Conservation (phyloP, 2,888 invertebrate species). For the Penaeus monodon region DNA sequence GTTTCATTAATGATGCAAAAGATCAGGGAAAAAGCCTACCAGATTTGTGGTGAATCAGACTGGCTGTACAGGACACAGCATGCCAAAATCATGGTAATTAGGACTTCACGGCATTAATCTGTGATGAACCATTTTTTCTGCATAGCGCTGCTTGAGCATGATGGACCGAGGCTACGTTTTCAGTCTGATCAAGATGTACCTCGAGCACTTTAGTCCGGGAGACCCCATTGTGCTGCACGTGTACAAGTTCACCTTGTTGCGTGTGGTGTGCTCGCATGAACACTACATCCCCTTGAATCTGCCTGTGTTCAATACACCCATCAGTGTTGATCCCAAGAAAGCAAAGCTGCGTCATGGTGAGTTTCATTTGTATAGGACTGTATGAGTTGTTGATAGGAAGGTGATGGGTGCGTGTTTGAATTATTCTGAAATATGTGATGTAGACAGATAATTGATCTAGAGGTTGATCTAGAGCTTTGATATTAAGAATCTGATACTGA, state of each 20-base stretch:
- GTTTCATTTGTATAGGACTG: background rate
- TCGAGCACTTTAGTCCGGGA: slow-evolving; percentile 86
- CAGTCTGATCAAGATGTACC: slow-evolving; percentile 85
- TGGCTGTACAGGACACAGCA: too few relatives aligned
- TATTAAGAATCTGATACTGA: background rate
- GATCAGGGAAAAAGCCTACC: too few relatives aligned
- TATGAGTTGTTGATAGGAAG: too few relatives aligned
- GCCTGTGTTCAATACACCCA: slow-evolving; percentile 80
- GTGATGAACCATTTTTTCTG: background rate
- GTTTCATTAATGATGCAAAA: too few relatives aligned
- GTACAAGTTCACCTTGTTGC: slow-evolving; percentile 91
- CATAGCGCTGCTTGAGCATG: slow-evolving; percentile 87
- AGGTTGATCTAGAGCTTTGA: too few relatives aligned
- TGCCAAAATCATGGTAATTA: too few relatives aligned
- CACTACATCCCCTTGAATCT: slow-evolving; percentile 94
- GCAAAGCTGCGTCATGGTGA: slow-evolving; percentile 52
- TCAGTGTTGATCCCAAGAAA: slow-evolving; percentile 67
- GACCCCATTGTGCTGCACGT: slow-evolving; percentile 86
- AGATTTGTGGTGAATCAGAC: too few relatives aligned
- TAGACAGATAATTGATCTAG: too few relatives aligned
- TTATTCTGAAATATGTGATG: too few relatives aligned
- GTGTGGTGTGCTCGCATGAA: slow-evolving; percentile 92
- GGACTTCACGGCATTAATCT: too few relatives aligned
- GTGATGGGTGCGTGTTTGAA: too few relatives aligned
- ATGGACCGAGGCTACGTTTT: slow-evolving; percentile 96